Evolutionary conservation across 2,797 vertebrate genomes (phyloP), one percentile per base, ranked within the genome.

Genomic region (Potorous gilbertii): DNA sequence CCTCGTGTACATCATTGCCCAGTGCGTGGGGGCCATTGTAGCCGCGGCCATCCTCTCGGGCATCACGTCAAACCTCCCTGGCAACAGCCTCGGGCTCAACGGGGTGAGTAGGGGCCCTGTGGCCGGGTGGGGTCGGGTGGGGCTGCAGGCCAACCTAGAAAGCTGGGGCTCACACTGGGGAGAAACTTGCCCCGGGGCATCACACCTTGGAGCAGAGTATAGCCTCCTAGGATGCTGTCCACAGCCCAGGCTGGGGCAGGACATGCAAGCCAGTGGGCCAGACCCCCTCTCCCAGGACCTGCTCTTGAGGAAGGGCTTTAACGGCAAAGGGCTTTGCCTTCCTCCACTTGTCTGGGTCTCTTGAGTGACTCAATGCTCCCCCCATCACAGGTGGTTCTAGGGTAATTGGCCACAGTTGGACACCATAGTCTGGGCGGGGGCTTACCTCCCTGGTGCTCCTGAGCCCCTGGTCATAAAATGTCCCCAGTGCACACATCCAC

Each of bases 1-100:
- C 0, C 4, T 99, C 96, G 98, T 99, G 99, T 99, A 99, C 98
- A 99, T 99, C 89, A 74, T 99, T 0, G 99, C 99, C 6, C 99
- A 99, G 98, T 99, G 99, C 97, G 98, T 99, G 97, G 99, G 99
- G 0, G 99, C 99, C 12, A 98, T 99, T 10, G 98, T 99, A 57
- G 99, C 99, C 97, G 99, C 99, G 0, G 99, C 99, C 95, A 99
- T 99, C 52, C 98, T 99, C 94, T 99, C 98, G 0, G 99, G 99
- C 96, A 93, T 99, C 96, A 99, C 99, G 89, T 98, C 98, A 0
- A 97, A 97, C 59, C 92, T 99, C 54, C 95, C 98, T 0, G 0
- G 0, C 0, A 96, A 92, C 93, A 96, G 56, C 0, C 27, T 91
- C 0, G 97, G 96, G 3, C 99, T 99, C 93, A 99, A 99, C 0